Evolutionary conservation across 2,888 invertebrate species (phyloP).

Genomic region (Xestoiulus laeticollis): DNA sequence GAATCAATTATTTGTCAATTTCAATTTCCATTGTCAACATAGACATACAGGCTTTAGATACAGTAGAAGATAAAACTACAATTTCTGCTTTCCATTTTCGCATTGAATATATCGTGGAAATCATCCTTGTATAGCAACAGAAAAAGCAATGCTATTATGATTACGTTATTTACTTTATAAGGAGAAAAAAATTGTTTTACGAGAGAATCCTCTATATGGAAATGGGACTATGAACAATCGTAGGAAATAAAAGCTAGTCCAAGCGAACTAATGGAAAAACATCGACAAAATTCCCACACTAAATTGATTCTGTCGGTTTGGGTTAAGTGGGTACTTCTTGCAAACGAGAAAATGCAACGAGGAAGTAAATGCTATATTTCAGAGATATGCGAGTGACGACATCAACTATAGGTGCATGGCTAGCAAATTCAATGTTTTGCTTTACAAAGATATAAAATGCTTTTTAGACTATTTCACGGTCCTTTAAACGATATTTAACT

Average conservation of each 20-base stretch:
- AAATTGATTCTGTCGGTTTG: slow-evolving; percentile 37
- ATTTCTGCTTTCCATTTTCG: not conserved
- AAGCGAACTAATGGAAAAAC: slow-evolving; percentile 28
- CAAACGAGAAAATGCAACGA: not conserved
- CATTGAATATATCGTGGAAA: not conserved
- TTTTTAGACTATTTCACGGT: too few relatives aligned
- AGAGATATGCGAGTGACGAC: not conserved
- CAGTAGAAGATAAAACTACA: not conserved
- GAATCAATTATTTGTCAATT: slow-evolving; percentile 5
- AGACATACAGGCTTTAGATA: not conserved
- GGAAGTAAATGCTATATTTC: not conserved
- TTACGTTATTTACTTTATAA: slow-evolving; percentile 33
- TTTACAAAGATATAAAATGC: too few relatives aligned
- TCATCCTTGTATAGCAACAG: not conserved
- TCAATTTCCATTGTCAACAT: not conserved
- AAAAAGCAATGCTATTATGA: slow-evolving; percentile 20
- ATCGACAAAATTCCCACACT: not conserved
- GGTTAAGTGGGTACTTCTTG: slow-evolving; percentile 28
- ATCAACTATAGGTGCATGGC: not conserved
- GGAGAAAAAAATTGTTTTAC: slow-evolving; percentile 20
- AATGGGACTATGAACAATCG: not conserved
- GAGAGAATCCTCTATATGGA: slow-evolving; percentile 8
- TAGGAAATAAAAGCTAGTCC: not conserved
- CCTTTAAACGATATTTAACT: too few relatives aligned
- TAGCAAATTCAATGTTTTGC: too few relatives aligned